Evolutionary conservation across 2,797 vertebrate species (phyloP).

Genomic region (Poeciliopsis infans): DNA sequence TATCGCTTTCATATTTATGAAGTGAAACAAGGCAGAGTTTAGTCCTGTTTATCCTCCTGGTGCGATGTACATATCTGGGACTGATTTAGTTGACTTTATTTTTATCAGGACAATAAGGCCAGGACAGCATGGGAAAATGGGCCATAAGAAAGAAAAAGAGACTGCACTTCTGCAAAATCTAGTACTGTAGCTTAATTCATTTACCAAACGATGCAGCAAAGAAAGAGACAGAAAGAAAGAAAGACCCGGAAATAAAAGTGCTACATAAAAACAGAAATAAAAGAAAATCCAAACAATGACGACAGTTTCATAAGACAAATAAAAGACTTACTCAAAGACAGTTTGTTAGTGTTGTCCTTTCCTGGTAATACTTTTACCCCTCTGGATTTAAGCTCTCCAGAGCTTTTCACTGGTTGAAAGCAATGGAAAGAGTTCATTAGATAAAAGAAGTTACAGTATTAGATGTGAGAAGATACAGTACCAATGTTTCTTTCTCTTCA

Average conservation of each 20-base stretch:
- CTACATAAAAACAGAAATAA: constrained; percentile 50
- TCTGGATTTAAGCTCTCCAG: constrained; percentile 96
- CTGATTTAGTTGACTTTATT: constrained; percentile 29
- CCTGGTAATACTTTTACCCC: constrained; percentile 96
- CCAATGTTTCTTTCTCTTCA: constrained; percentile 71
- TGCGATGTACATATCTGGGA: constrained; percentile 38
- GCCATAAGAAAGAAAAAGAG: constrained; percentile 69
- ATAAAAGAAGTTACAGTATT: constrained; percentile 75
- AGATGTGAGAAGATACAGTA: constrained; percentile 78
- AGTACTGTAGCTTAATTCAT: constrained; percentile 73
- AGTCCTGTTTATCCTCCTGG: constrained; percentile 39
- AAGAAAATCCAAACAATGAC: constrained; percentile 56
- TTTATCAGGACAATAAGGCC: constrained; percentile 48
- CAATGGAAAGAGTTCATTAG: constrained; percentile 74
- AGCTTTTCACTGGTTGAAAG: constrained; percentile 83
- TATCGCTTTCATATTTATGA: constrained; percentile 23
- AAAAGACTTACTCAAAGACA: constrained; percentile 94
- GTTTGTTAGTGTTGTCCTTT: constrained; percentile 96
- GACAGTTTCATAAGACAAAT: constrained; percentile 71
- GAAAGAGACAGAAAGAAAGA: constrained; percentile 55
- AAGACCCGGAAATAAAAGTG: constrained; percentile 59
- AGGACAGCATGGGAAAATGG: constrained; percentile 35
- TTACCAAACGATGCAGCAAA: constrained; percentile 65
- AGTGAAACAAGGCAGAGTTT: constrained; percentile 14
- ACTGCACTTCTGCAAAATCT: constrained; percentile 75